Base-by-base conservation (phyloP, 2,888 invertebrate species). In the Hemaris fuciformis region DNA sequence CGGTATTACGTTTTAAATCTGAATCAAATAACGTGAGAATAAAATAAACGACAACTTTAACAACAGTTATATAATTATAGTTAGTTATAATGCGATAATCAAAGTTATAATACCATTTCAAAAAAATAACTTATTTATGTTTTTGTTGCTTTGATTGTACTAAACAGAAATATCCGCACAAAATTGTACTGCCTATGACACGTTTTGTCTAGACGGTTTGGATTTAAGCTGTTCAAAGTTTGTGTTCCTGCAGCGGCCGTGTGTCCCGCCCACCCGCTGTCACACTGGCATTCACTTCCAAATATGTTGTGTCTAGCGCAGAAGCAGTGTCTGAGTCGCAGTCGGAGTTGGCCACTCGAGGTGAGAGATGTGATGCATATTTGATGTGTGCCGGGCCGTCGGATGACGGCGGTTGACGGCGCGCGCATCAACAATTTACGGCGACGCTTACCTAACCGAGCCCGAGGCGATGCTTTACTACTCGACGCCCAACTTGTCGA, bases 321-420 rank as follows among this genome's bases (percentile, higher is more conserved):
- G 64, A 58, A 60, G 64, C 64, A 62, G 3, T n/a, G 38, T 10
- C 38, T n/a, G 38, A 64, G 66, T 66, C 69, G 64, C 69, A 67
- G 68, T 67, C 70, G 74, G 68, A 74, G 53, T 8, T 74, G 73
- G 61, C 74, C 75, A 73, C 73, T 75, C 66, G 74, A 80, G 72
- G 78, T 75, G 75, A 75, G 70, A 82, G 81, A 73, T 72, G 71
- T 75, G 77, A 75, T 91, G 83, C 87, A 89, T 91, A 89, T 90
- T 90, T 89, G 84, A 90, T 91, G 80, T 69, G 75, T 68, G 72
- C 73, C 68, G 71, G 68, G 66, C 70, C 62, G 61, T 59, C 65
- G 67, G 68, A 66, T 69, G 75, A 67, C 71, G 75, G 74, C 79
- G 80, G 69, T 66, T 69, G 74, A 67, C 71, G 74, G 74, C 79